phyloP scores from a whole-genome alignment of 2,113 vertebrate species.

The Myotis yumanensis region DNA sequence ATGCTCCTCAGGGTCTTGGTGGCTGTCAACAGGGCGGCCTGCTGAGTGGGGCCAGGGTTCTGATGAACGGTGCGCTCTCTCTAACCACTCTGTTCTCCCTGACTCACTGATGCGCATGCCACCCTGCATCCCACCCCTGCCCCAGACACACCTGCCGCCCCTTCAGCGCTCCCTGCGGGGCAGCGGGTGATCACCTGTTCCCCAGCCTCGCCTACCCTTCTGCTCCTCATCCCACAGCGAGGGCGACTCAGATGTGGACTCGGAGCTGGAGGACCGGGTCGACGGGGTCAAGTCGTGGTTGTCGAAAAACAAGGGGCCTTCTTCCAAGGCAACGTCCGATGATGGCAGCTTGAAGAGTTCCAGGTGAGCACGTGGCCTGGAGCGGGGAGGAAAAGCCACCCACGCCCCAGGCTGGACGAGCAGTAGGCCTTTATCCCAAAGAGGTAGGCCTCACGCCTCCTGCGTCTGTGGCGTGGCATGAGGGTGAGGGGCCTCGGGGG shows the following conservation, averaged over 20 bases:
- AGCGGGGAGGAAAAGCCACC: background rate
- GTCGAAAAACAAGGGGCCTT: constrained; percentile 89
- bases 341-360: constrained; percentile 95
- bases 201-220: constrained; percentile 27
- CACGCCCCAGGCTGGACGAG: background rate
- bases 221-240: constrained; percentile 83
- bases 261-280: constrained; percentile 93
- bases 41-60: background rate
- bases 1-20: background rate
- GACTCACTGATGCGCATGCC: constrained; percentile 57
- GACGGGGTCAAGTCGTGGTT: constrained; percentile 98
- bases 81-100: constrained; percentile 46
- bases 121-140: background rate
- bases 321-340: constrained; percentile 93
- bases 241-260: constrained; percentile 93
- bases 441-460: background rate
- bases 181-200: background rate
- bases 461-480: fast-evolving
- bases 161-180: background rate
- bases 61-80: background rate
- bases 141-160: background rate
- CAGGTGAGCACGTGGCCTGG: constrained; percentile 87
- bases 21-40: background rate
- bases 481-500: background rate
- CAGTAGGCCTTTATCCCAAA: background rate